Evolutionary conservation across 2,888 invertebrate species (phyloP).

Genomic region (Euplagia quadripunctaria): DNA sequence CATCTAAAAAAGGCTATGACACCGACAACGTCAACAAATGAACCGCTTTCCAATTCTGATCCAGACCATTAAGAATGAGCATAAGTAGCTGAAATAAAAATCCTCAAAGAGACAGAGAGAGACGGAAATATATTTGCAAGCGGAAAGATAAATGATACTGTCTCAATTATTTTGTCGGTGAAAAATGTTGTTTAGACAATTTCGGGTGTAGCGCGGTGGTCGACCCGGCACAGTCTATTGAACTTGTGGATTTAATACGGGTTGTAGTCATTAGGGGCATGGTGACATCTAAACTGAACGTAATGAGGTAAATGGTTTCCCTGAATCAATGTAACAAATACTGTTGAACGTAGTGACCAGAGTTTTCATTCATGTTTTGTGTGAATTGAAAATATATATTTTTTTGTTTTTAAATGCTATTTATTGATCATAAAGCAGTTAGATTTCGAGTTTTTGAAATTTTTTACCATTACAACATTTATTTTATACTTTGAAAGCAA

Average conservation of each 20-base stretch:
- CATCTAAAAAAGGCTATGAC: slow-evolving; percentile 18
- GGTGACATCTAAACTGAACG: slow-evolving; percentile 13
- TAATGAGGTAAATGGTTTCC: slow-evolving; percentile 19
- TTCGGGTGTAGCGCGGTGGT: slow-evolving; percentile 35
- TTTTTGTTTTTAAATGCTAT: background rate
- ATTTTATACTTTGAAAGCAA: too few relatives aligned
- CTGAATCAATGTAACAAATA: slow-evolving; percentile 14
- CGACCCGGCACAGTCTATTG: slow-evolving; percentile 49
- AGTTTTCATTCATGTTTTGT: slow-evolving; percentile 19
- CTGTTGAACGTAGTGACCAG: background rate
- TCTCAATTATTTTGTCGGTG: slow-evolving; percentile 45
- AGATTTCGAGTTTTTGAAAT: too few relatives aligned
- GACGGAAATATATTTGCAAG: slow-evolving; percentile 31
- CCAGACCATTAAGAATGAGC: slow-evolving; percentile 30
- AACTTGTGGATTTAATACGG: slow-evolving; percentile 29
- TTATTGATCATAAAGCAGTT: background rate
- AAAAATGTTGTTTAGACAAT: slow-evolving; percentile 36
- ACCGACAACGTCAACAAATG: slow-evolving; percentile 15
- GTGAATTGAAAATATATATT: background rate
- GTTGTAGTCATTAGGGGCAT: slow-evolving; percentile 14
- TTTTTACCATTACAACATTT: too few relatives aligned
- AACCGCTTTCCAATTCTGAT: slow-evolving; percentile 20
- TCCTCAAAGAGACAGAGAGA: slow-evolving; percentile 33
- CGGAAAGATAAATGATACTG: slow-evolving; percentile 49
- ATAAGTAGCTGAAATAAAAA: slow-evolving; percentile 39